These are phyloP conservation scores for Rhynchonycteris naso DNA, from an alignment of 2,797 vertebrate species.

Conservation along the genomic window DNA sequence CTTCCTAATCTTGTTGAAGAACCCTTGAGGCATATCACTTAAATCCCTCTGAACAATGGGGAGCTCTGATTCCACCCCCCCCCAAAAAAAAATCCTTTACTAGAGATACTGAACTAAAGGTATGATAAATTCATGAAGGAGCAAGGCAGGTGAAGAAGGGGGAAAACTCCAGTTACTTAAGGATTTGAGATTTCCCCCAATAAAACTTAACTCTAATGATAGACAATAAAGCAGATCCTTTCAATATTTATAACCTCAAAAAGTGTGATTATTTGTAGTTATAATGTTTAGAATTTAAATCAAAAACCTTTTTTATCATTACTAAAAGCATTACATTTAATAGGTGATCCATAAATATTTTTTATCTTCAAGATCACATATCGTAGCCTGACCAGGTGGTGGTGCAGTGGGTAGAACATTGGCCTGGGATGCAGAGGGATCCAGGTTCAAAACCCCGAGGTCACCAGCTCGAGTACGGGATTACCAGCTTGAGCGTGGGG, in stretches of 20 bases:
- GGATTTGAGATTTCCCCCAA: not conserved
- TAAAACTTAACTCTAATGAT: not conserved
- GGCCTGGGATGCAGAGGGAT: too few species aligned
- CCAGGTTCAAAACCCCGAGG: too few species aligned
- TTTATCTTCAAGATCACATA: not conserved
- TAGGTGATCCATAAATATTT: not conserved
- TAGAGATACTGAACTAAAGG: not conserved
- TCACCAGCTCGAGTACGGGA: too few species aligned
- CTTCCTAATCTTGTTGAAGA: not conserved
- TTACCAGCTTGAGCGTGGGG: too few species aligned
- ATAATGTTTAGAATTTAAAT: not conserved
- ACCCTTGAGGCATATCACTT: not conserved
- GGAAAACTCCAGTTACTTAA: not conserved
- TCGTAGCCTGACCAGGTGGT: too few species aligned
- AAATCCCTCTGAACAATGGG: not conserved
- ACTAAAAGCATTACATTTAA: not conserved
- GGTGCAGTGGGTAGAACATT: too few species aligned
- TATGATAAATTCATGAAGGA: not conserved
- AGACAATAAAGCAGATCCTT: not conserved
- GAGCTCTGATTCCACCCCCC: not conserved
- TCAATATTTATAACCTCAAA: not conserved
- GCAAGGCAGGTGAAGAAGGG: not conserved
- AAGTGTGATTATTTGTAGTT: not conserved
- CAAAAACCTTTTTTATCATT: not conserved
- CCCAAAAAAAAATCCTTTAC: not conserved